Evolutionary conservation across 2,888 invertebrate species (phyloP), one percentile per base, ranked within the genome.

Genomic region (Lepidonotus clava): DNA sequence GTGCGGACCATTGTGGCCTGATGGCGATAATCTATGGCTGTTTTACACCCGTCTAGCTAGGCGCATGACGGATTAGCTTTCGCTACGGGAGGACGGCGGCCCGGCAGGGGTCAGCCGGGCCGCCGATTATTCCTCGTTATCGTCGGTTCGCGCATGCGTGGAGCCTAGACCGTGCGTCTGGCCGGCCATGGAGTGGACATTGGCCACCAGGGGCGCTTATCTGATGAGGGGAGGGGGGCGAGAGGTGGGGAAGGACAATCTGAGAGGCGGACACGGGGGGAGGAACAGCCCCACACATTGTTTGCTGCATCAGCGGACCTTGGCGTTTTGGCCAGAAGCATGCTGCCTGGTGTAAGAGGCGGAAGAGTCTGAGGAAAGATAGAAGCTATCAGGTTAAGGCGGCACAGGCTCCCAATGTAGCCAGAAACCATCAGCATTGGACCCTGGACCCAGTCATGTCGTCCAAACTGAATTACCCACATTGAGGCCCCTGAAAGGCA

Each of bases 41-140:
- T 40, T 80, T 80, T 80, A 80, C 46, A 46, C 46, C 41, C 32
- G 80, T 80, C 80, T 80, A 46, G 80, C 28, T 24, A 21, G 34
- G 38, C 46, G 11, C 32, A n/a, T 80, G 80, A 80, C 80, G 80
- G 46, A 80, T 24, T 46, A 46, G 46, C 80, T 32, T 51, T 80
- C 80, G 46, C 46, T 38, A 14, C 28, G 34, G 41, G 46, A 41
- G 24, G 80, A 8, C 46, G 1, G 32, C 14, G 46, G 80, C 8
- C 80, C 40, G 28, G 40, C 76, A 36, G 76, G 40, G 76, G 18
- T 21, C 32, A 24, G 76, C 38, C 76, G 1, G n/a, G 18, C 8
- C 40, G 24, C 38, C 46, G 80, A 80, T 80, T 51, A 80, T 80
- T 80, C 34, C 80, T 80, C 80, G 80, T 80, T 80, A 80, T 80